Evolutionary conservation across 2,797 vertebrate species (phyloP).

Genomic region (Takifugu ocellatus): DNA sequence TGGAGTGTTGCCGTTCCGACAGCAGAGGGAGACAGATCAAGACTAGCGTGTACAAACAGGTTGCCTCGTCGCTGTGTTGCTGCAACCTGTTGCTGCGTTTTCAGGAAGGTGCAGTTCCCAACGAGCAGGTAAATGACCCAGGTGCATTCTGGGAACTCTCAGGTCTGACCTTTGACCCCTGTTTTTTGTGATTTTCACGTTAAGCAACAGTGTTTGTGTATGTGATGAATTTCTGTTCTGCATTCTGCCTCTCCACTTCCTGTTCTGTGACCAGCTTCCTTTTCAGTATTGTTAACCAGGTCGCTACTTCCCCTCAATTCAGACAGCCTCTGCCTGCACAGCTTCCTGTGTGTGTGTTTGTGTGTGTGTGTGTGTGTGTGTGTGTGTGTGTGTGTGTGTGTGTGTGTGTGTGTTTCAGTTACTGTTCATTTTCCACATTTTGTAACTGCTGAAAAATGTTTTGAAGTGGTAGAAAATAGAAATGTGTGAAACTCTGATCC

Average conservation of each 20-base stretch:
- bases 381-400: not conserved
- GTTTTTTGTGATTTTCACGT: not conserved
- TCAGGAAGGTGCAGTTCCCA: too few species aligned
- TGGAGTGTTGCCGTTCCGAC: not conserved
- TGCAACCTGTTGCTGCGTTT: too few species aligned
- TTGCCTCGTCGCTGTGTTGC: too few species aligned
- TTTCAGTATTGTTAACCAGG: constrained; percentile 57
- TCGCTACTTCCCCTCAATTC: constrained; percentile 42
- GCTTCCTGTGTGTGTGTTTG: constrained; percentile 47
- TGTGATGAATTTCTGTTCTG: constrained; percentile 24
- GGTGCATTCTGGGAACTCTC: too few species aligned
- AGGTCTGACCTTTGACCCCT: too few species aligned
- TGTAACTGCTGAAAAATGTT: too few species aligned
- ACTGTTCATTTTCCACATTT: too few species aligned
- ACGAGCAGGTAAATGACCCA: not conserved
- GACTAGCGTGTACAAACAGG: too few species aligned
- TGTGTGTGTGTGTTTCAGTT: not conserved
- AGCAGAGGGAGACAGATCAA: constrained; percentile 3
- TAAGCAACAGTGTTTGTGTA: not conserved
- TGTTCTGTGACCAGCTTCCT: constrained; percentile 65
- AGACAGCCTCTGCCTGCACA: constrained; percentile 43
- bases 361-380: constrained; percentile 12
- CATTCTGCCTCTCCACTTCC: constrained; percentile 60
- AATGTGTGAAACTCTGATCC: too few species aligned
- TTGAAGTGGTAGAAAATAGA: too few species aligned